Conservation (phyloP, 1,140 invertebrate genomes). For the Leptoteleia sp. region DNA sequence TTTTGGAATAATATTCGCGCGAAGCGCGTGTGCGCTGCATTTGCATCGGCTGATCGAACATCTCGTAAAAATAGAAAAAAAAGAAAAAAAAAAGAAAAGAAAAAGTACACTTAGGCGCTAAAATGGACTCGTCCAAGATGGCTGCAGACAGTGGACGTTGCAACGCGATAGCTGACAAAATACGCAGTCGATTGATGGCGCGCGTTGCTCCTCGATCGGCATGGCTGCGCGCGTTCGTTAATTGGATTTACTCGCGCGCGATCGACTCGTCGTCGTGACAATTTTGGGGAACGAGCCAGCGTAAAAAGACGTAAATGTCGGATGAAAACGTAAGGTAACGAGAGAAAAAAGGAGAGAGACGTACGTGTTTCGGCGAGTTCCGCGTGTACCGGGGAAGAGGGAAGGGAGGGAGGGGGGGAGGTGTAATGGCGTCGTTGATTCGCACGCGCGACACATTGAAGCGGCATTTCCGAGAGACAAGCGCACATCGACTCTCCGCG, state of each 20-base stretch:
- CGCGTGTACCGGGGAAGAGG: slow-evolving; percentile 57
- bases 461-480: slow-evolving; percentile 42
- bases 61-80: slow-evolving; percentile 17
- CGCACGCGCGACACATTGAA: slow-evolving; percentile 69
- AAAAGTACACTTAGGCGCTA: slow-evolving; percentile 61
- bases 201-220: slow-evolving; percentile 1
- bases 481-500: slow-evolving; percentile 10
- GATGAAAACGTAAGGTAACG: slow-evolving; percentile 20
- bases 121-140: slow-evolving; percentile 80
- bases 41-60: slow-evolving; percentile 19
- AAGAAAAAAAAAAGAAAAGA: slow-evolving; percentile 12
- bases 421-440: slow-evolving; percentile 75
- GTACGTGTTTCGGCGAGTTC: slow-evolving; percentile 33
- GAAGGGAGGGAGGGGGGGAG: too few relatives aligned
- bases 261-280: slow-evolving; percentile 3
- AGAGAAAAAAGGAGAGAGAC: slow-evolving; percentile 26
- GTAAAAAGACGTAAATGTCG: slow-evolving; percentile 16
- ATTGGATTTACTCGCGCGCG: background rate
- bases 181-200: slow-evolving; percentile 28
- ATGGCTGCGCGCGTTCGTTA: slow-evolving; percentile 19
- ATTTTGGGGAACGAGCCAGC: slow-evolving; percentile 19
- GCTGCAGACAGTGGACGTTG: slow-evolving; percentile 67
- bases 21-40: background rate
- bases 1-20: too few relatives aligned
- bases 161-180: slow-evolving; percentile 50